Evolutionary conservation across 1,140 invertebrate species (phyloP).

Genomic region (Fopius arisanus): DNA sequence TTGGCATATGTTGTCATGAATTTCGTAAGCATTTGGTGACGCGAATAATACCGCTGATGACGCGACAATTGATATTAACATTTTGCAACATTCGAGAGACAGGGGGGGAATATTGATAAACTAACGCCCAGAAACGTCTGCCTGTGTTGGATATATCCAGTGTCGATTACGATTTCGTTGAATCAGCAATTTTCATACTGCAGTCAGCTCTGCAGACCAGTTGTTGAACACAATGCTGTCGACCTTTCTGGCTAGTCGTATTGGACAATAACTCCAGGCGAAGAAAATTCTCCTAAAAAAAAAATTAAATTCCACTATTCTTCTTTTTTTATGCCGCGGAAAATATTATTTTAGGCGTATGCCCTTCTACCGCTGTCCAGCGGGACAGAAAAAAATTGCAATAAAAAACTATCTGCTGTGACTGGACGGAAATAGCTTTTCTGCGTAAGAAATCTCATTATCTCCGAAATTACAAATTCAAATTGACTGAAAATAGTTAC

Average conservation of each 20-base stretch:
- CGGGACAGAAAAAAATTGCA: no score
- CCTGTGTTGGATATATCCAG: background rate
- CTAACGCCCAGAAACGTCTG: background rate
- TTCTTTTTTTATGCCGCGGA: no score
- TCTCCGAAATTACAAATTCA: constrained; percentile 3
- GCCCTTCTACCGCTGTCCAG: no score
- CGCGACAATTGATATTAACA: constrained; percentile 19
- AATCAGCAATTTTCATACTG: constrained; percentile 6
- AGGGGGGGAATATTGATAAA: constrained; percentile 24
- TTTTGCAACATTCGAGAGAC: background rate
- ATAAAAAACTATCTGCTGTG: no score
- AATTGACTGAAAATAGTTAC: constrained; percentile 3
- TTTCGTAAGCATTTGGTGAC: background rate
- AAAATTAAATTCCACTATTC: no score
- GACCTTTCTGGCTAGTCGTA: background rate
- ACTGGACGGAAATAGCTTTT: background rate
- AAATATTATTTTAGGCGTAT: no score
- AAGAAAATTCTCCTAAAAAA: background rate
- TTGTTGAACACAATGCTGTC: background rate
- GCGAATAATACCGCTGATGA: constrained; percentile 13
- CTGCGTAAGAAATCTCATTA: constrained; percentile 2
- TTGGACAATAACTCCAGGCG: background rate
- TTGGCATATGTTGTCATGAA: background rate
- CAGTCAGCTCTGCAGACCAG: background rate
- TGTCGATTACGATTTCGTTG: constrained; percentile 12